phyloP scores from a whole-genome alignment of 2,113 vertebrate genomes.

The Vidua chalybeata region DNA sequence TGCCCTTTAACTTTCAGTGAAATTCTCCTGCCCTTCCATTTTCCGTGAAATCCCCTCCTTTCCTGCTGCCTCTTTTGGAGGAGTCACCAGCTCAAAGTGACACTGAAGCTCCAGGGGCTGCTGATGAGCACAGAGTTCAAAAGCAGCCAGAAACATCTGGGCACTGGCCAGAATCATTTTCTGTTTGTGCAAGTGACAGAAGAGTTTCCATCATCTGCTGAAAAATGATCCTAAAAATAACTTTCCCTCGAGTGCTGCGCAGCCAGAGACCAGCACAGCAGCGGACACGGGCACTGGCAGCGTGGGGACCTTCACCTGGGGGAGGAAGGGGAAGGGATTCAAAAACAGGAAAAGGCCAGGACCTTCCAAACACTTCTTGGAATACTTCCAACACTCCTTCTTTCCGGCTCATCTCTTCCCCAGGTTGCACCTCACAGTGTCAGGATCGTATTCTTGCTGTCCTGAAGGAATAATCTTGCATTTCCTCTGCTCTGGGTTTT shows the following conservation, averaged over 20 bases:
- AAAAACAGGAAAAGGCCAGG: not conserved
- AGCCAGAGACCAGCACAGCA: not conserved
- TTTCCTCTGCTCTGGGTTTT: not conserved
- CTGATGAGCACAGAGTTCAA: not conserved
- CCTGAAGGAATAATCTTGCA: not conserved
- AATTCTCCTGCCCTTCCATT: not conserved
- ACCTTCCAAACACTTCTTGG: not conserved
- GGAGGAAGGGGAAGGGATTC: not conserved
- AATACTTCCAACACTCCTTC: not conserved
- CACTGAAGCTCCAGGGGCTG: not conserved
- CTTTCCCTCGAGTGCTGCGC: not conserved
- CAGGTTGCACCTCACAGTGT: not conserved
- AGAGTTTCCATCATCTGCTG: slow-evolving; percentile 34
- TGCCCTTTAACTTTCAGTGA: not conserved
- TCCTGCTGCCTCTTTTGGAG: not conserved
- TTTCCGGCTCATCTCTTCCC: not conserved
- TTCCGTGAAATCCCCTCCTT: not conserved
- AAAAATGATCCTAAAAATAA: slow-evolving; percentile 37
- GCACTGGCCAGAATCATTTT: not conserved
- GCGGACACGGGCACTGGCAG: not conserved
- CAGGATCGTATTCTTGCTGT: not conserved
- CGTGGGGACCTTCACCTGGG: not conserved
- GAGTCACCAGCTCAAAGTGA: not conserved
- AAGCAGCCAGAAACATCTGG: not conserved
- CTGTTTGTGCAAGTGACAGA: not conserved